Conservation (phyloP, 2,888 invertebrate species). For the Pachydiplax longipennis region DNA sequence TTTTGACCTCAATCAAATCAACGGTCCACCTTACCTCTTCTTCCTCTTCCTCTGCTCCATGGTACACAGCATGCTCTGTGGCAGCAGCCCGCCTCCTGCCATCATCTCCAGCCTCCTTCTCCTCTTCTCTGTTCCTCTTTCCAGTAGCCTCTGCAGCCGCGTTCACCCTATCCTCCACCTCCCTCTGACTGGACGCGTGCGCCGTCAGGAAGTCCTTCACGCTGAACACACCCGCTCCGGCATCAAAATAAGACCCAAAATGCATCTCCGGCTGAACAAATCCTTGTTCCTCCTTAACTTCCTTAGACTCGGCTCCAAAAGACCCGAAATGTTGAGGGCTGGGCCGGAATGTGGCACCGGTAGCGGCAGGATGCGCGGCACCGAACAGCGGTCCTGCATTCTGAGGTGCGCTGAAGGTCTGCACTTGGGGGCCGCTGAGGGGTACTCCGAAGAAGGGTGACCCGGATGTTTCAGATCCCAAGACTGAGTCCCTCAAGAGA, state of each 20-base stretch:
- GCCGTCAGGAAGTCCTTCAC: constrained; percentile 57
- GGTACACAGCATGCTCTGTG: background rate
- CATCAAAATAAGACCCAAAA: constrained; percentile 54
- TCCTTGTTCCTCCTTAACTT: constrained; percentile 51
- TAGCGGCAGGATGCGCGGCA: constrained; percentile 11
- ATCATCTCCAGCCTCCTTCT: background rate
- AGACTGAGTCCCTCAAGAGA: constrained; percentile 57
- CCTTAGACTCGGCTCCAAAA: constrained; percentile 1
- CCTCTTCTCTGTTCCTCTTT: constrained; percentile 47
- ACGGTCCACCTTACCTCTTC: too few species aligned
- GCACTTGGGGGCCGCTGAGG: constrained; percentile 32
- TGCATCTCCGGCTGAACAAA: constrained; percentile 54
- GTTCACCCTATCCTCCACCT: constrained; percentile 49
- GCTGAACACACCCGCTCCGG: constrained; percentile 54
- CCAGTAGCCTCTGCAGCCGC: constrained; percentile 21
- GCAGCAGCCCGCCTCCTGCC: background rate
- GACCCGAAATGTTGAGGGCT: background rate
- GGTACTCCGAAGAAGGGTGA: constrained; percentile 56
- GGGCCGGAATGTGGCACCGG: background rate
- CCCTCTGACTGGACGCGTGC: constrained; percentile 47
- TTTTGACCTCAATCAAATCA: too few species aligned
- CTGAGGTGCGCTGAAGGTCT: constrained; percentile 47
- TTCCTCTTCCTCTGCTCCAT: background rate
- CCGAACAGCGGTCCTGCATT: constrained; percentile 47
- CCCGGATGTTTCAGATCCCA: constrained; percentile 55